These are phyloP conservation scores for Erpetoichthys calabaricus DNA, from an alignment of 2,797 vertebrate species.

Conservation along the genomic window DNA sequence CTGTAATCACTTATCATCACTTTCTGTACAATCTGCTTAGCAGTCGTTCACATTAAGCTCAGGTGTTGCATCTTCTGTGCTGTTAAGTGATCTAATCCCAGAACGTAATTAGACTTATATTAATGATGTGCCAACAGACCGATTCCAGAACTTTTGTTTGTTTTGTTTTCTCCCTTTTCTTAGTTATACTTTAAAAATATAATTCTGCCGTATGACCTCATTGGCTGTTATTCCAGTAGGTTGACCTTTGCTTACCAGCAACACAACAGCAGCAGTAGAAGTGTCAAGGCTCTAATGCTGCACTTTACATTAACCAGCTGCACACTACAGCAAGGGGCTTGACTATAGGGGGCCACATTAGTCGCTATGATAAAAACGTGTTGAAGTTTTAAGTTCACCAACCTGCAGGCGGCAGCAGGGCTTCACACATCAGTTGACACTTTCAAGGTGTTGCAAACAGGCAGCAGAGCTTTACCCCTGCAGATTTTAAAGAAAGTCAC, in stretches of 20 bases:
- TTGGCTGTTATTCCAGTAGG: background rate
- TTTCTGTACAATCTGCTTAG: background rate
- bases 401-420: too few species aligned
- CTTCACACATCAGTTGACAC: too few species aligned
- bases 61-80: background rate
- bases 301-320: background rate
- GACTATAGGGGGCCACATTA: too few species aligned
- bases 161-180: background rate
- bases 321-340: background rate
- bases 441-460: too few species aligned
- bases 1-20: constrained; percentile 7
- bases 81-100: background rate
- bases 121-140: background rate
- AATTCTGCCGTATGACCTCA: background rate
- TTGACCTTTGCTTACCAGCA: constrained; percentile 1
- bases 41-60: constrained; percentile 1
- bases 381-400: too few species aligned
- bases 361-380: too few species aligned
- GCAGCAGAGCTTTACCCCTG: too few species aligned
- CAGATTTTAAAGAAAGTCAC: too few species aligned
- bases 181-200: background rate
- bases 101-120: background rate
- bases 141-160: too few species aligned
- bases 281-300: background rate
- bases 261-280: background rate